A percentile compares a stretch with the other conserved stretches of the same genome.
phyloP scores from a whole-genome alignment of 2,797 vertebrate species.

The Anas flavirostris region DNA sequence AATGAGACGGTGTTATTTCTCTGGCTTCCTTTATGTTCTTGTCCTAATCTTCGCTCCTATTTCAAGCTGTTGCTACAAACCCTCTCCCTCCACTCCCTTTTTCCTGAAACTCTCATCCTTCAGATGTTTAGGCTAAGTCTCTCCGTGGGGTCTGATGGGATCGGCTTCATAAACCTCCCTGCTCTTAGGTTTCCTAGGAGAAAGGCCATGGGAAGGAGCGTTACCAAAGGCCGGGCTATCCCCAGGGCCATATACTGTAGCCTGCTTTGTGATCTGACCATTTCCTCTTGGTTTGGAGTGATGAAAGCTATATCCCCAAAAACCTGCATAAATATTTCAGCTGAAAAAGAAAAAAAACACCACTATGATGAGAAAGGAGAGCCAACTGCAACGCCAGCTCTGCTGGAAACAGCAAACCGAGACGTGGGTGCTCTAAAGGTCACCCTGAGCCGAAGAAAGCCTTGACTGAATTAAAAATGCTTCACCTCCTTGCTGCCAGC shows the following conservation, averaged over 20 bases:
- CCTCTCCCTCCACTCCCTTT: not conserved
- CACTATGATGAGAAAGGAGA: not conserved
- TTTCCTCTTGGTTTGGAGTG: constrained; percentile 52
- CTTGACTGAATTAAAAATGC: constrained; percentile 41
- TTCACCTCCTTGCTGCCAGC: constrained; percentile 8
- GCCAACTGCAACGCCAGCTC: not conserved
- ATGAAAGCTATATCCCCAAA: constrained; percentile 58
- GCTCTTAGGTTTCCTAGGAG: constrained; percentile 40
- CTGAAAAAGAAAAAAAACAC: not conserved
- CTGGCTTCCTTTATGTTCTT: constrained; percentile 35
- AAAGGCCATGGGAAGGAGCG: constrained; percentile 54
- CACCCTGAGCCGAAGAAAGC: constrained; percentile 20
- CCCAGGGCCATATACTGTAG: constrained; percentile 53
- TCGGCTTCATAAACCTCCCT: constrained; percentile 51
- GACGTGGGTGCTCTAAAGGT: constrained; percentile 32
- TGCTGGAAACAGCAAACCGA: not conserved
- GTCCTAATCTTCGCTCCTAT: constrained; percentile 22
- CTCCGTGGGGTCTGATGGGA: constrained; percentile 39
- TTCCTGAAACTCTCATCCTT: not conserved
- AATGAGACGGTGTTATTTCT: constrained; percentile 60
- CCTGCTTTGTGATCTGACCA: constrained; percentile 45
- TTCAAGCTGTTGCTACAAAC: constrained; percentile 54
- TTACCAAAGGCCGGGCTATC: constrained; percentile 33
- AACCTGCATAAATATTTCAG: constrained; percentile 48
- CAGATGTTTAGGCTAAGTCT: constrained; percentile 66